Conservation (phyloP, 2,888 invertebrate species). For the Mythimna pallens region DNA sequence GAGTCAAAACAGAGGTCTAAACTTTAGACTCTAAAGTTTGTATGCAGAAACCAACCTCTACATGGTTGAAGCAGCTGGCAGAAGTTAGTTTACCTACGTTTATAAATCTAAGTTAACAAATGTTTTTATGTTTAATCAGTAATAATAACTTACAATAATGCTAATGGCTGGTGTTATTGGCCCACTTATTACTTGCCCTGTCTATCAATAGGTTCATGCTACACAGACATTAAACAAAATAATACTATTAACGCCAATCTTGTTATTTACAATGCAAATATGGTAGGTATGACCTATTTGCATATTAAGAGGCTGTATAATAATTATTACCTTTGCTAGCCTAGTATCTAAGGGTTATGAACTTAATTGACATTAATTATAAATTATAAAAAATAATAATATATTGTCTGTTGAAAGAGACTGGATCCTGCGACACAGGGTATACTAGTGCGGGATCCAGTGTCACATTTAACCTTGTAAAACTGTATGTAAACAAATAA, state of each 20-base stretch:
- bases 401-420: no score
- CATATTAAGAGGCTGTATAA: conserved; percentile 13
- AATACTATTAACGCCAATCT: conserved; percentile 25
- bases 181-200: conserved; percentile 73
- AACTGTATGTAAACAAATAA: no score
- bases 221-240: conserved; percentile 42
- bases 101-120: background rate
- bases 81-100: no score
- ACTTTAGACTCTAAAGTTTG: no score
- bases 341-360: background rate
- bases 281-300: conserved; percentile 11
- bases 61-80: no score
- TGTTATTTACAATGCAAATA: conserved; percentile 44
- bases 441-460: no score
- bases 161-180: conserved; percentile 74
- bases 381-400: no score
- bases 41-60: no score
- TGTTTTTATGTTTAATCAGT: conserved; percentile 33
- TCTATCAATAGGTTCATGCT: conserved; percentile 67
- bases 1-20: no score
- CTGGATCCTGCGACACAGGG: no score
- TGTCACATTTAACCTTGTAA: no score
- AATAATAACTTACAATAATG: conserved; percentile 59
- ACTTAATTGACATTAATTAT: conserved; percentile 17
- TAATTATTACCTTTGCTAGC: conserved; percentile 17